phyloP scores from a whole-genome alignment of 1,140 invertebrate genomes.

The Panagrolaimus sp. region DNA sequence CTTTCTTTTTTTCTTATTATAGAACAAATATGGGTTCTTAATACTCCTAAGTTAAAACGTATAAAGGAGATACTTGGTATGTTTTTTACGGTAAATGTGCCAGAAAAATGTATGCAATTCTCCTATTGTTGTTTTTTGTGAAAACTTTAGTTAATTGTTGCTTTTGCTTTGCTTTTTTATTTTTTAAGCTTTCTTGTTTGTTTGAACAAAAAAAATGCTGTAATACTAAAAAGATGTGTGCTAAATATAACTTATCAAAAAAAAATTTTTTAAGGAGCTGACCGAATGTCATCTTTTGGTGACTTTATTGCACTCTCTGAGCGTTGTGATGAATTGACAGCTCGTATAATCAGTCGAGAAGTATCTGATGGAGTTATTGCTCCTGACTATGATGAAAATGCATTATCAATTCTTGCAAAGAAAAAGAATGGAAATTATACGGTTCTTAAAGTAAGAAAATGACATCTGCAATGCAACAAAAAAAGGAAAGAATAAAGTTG shows the following conservation, averaged over 20 bases:
- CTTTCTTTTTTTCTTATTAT: not conserved
- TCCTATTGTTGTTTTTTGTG: no score
- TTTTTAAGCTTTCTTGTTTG: not conserved
- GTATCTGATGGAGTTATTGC: conserved; percentile 95
- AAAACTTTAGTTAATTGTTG: not conserved
- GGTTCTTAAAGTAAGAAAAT: conserved; percentile 69
- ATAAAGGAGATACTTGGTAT: conserved; percentile 7
- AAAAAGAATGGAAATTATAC: conserved; percentile 92
- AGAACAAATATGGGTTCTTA: conserved; percentile 12
- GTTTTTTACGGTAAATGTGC: not conserved
- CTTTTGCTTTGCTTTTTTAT: conserved; percentile 1
- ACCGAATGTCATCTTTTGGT: conserved; percentile 97
- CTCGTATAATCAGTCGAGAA: conserved; percentile 68
- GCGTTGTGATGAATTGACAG: conserved; percentile 78
- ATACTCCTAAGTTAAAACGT: conserved; percentile 12
- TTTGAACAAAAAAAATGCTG: no score
- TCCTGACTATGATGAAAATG: conserved; percentile 76
- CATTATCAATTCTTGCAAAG: conserved; percentile 79
- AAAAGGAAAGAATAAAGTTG: not conserved
- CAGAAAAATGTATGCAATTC: no score
- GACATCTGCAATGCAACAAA: no score
- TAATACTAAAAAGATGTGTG: not conserved
- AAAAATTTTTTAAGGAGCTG: conserved; percentile 75
- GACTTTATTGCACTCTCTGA: conserved; percentile 94
- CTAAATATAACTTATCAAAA: no score